Evolutionary conservation across 2,888 invertebrate genomes (phyloP).

Genomic region (Aphidoletes aphidimyza): DNA sequence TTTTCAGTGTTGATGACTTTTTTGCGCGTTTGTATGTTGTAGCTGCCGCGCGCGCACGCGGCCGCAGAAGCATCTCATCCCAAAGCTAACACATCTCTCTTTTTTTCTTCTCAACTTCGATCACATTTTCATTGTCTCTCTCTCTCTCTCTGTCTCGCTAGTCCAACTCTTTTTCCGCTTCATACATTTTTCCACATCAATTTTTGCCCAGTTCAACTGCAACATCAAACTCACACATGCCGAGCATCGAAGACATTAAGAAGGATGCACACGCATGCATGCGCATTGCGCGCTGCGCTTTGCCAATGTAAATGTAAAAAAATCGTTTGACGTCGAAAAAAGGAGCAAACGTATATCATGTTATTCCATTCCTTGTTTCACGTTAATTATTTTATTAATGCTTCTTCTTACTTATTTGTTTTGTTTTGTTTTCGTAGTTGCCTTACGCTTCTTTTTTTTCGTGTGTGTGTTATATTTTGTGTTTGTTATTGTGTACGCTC

Average conservation of each 20-base stretch:
- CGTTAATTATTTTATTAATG: conserved; percentile 49
- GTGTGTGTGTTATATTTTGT: neutral
- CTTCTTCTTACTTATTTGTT: conserved; percentile 47
- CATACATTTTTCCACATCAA: neutral
- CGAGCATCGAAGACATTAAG: too few relatives aligned
- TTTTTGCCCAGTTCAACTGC: neutral
- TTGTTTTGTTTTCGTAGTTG: conserved; percentile 15
- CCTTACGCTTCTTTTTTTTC: too few relatives aligned
- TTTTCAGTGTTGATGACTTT: neutral
- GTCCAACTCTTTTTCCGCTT: neutral
- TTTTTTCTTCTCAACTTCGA: too few relatives aligned
- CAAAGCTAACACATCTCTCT: too few relatives aligned
- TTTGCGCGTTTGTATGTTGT: neutral
- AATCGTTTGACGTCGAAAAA: too few relatives aligned
- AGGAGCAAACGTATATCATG: conserved; percentile 11
- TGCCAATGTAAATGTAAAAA: conserved; percentile 9
- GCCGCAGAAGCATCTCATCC: too few relatives aligned
- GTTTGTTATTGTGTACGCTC: neutral
- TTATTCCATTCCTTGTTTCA: conserved; percentile 15
- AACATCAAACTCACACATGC: too few relatives aligned
- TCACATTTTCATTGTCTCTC: conserved; percentile 9
- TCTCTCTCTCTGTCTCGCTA: too few relatives aligned
- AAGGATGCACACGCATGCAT: conserved; percentile 17
- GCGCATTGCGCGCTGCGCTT: too few relatives aligned
- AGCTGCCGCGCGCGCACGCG: neutral